Evolutionary conservation across 2,888 invertebrate species (phyloP).

Genomic region (Melanostoma scalare): DNA sequence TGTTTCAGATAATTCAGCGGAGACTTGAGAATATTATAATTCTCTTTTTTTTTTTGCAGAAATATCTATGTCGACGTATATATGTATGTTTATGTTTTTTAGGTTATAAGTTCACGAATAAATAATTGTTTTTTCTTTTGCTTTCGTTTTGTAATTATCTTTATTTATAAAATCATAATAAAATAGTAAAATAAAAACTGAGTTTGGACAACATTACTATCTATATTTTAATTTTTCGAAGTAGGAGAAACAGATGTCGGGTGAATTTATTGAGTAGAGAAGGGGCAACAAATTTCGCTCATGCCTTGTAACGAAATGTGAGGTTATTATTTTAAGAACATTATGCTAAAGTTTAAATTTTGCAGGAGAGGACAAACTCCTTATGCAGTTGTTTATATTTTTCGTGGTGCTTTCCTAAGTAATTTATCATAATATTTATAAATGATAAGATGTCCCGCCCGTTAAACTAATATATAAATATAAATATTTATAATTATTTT

Average conservation of each 20-base stretch:
- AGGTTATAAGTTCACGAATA: slow-evolving; percentile 65
- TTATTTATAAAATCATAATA: slow-evolving; percentile 72
- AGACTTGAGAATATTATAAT: slow-evolving; percentile 55
- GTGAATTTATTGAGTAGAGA: slow-evolving; percentile 34
- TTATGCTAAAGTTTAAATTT: slow-evolving; percentile 57
- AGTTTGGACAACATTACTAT: slow-evolving; percentile 72
- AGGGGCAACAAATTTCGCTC: slow-evolving; percentile 35
- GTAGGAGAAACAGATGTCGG: slow-evolving; percentile 50
- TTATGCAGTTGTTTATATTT: slow-evolving; percentile 33
- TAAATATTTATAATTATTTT: slow-evolving; percentile 57
- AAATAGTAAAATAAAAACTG: slow-evolving; percentile 71
- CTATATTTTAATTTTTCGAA: slow-evolving; percentile 51
- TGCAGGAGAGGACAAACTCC: slow-evolving; percentile 26
- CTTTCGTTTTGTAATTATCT: slow-evolving; percentile 52
- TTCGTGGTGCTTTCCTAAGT: slow-evolving; percentile 67
- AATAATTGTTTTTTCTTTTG: slow-evolving; percentile 52
- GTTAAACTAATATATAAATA: slow-evolving; percentile 48
- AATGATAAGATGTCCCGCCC: slow-evolving; percentile 55
- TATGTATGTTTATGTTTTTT: slow-evolving; percentile 32
- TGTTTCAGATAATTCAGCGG: slow-evolving; percentile 52
- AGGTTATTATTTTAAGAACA: slow-evolving; percentile 37
- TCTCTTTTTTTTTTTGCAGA: slow-evolving; percentile 59
- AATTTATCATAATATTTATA: slow-evolving; percentile 42
- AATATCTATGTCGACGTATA: slow-evolving; percentile 63
- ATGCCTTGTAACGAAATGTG: slow-evolving; percentile 40